These are phyloP conservation scores for Ctenodactylus gundi DNA, from an alignment of 2,113 vertebrate genomes.

Conservation along the genomic window DNA sequence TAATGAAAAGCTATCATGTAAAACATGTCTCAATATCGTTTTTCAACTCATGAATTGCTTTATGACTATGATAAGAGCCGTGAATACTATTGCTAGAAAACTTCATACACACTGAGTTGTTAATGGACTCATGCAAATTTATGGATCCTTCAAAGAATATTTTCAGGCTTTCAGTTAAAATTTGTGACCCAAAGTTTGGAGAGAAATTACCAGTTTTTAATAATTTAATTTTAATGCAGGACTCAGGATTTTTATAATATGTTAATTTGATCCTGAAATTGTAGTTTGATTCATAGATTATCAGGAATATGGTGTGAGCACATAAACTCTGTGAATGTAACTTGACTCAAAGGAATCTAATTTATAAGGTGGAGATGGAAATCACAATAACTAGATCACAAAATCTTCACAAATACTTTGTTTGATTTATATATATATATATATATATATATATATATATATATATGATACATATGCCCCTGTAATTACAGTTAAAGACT, in stretches of 20 bases:
- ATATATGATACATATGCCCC: too few relatives aligned
- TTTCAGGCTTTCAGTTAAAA: neutral
- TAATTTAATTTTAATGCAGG: slow-evolving; percentile 19
- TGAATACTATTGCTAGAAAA: neutral
- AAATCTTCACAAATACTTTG: neutral
- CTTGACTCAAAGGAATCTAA: neutral
- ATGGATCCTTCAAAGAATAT: neutral
- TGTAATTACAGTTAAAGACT: too few relatives aligned
- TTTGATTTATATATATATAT: neutral
- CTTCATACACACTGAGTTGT: neutral
- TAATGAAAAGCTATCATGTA: neutral
- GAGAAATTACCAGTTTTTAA: slow-evolving; percentile 8
- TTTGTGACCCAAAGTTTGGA: neutral
- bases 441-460: too few relatives aligned
- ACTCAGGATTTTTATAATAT: slow-evolving; percentile 2
- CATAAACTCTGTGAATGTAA: slow-evolving; percentile 29
- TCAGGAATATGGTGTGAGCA: neutral
- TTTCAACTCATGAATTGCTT: neutral
- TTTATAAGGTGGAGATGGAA: slow-evolving; percentile 13
- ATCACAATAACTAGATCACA: slow-evolving; percentile 4
- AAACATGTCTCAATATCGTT: neutral
- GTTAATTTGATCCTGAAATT: slow-evolving; percentile 27
- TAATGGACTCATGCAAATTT: neutral
- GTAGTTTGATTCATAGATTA: slow-evolving; percentile 10
- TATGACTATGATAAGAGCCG: neutral